phyloP scores from a whole-genome alignment of 1,140 invertebrate species.

The Bombus consobrinus region DNA sequence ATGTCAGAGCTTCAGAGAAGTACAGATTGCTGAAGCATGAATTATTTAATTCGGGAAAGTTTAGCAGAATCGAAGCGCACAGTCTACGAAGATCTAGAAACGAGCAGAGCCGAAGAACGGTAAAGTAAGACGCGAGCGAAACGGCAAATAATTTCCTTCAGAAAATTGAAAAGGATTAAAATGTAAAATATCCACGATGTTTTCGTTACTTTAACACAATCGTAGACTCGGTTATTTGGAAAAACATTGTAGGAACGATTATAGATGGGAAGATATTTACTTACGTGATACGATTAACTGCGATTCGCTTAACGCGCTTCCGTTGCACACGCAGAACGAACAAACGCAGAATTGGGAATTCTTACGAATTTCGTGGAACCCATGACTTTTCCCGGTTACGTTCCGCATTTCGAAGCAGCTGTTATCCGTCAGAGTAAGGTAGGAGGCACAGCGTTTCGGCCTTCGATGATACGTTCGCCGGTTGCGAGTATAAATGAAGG shows the following conservation, averaged over 20 bases:
- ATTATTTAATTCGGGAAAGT: neutral
- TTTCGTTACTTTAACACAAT: neutral
- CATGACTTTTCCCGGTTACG: slow-evolving; percentile 38
- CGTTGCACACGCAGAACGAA: neutral
- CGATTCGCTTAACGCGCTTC: neutral
- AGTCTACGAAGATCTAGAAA: too few relatives aligned
- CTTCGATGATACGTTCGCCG: slow-evolving; percentile 70
- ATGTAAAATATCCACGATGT: neutral
- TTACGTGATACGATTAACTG: neutral
- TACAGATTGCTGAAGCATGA: neutral
- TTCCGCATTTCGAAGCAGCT: slow-evolving; percentile 39
- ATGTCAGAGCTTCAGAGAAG: neutral
- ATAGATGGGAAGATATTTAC: neutral
- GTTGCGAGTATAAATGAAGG: slow-evolving; percentile 80
- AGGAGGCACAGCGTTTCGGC: slow-evolving; percentile 60
- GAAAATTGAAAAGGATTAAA: too few relatives aligned
- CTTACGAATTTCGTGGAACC: slow-evolving; percentile 5
- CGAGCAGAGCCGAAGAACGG: too few relatives aligned
- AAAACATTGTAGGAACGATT: neutral
- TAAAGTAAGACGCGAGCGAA: too few relatives aligned
- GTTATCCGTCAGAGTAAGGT: slow-evolving; percentile 41
- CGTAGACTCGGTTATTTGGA: neutral
- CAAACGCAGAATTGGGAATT: slow-evolving; percentile 14
- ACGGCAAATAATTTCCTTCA: too few relatives aligned
- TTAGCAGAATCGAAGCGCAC: neutral